Evolutionary conservation across 2,113 vertebrate genomes (phyloP).

Genomic region (Callopanchax toddi): DNA sequence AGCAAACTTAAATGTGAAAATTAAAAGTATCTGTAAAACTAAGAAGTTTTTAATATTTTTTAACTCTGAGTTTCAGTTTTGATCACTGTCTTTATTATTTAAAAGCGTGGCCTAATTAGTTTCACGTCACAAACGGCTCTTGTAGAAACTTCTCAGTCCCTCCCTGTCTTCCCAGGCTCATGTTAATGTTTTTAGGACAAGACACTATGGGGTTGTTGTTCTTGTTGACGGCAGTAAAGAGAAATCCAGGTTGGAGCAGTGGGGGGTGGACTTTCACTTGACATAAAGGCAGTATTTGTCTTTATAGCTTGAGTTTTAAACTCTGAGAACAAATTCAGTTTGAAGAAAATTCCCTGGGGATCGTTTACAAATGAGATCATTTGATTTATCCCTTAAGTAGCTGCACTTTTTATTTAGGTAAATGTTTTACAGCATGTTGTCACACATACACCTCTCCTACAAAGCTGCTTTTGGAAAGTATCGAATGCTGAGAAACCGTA

Average conservation of each 20-base stretch:
- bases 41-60: slow-evolving; percentile 45
- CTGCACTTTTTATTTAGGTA: not conserved
- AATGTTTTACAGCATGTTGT: not conserved
- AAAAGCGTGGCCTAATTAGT: slow-evolving; percentile 47
- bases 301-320: not conserved
- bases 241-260: not conserved
- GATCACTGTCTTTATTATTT: slow-evolving; percentile 36
- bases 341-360: too few relatives aligned
- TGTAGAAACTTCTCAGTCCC: slow-evolving; percentile 27
- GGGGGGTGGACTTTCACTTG: not conserved
- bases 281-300: not conserved
- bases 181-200: slow-evolving; percentile 21
- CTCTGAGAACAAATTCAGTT: too few relatives aligned
- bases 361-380: too few relatives aligned
- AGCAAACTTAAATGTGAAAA: too few relatives aligned
- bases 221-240: slow-evolving; percentile 5
- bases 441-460: not conserved
- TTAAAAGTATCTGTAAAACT: too few relatives aligned
- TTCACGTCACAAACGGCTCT: slow-evolving; percentile 55
- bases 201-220: slow-evolving; percentile 17
- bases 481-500: slow-evolving; percentile 15
- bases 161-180: slow-evolving; percentile 21
- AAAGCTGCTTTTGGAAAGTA: slow-evolving; percentile 14
- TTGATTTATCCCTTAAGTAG: too few relatives aligned
- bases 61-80: slow-evolving; percentile 37